A percentile compares a stretch with the other conserved stretches of the same genome.
Evolutionary conservation across 1,140 invertebrate genomes (phyloP).

Genomic region (Chironomus striatipennis): DNA sequence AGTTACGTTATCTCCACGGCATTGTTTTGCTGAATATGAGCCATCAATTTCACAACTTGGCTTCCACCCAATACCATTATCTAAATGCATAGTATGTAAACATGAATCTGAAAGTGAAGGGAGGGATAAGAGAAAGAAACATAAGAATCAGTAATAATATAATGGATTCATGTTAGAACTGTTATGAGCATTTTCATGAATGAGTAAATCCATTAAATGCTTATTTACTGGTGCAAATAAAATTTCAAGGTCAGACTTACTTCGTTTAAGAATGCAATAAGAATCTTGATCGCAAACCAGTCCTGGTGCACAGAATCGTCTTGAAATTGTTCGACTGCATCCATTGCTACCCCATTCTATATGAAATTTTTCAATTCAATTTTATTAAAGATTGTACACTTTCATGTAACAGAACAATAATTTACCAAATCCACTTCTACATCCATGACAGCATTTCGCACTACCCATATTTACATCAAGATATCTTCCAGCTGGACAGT

Average conservation of each 20-base stretch:
- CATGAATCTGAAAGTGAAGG: slow-evolving; percentile 31
- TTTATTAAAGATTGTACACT: no score
- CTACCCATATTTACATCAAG: slow-evolving; percentile 32
- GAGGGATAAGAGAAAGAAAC: neutral
- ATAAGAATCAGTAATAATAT: neutral
- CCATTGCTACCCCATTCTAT: neutral
- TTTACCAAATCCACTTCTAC: slow-evolving; percentile 29
- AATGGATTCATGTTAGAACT: neutral
- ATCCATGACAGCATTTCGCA: slow-evolving; percentile 41
- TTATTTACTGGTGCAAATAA: neutral
- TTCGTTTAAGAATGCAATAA: slow-evolving; percentile 28
- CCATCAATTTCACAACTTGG: slow-evolving; percentile 45
- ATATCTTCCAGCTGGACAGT: slow-evolving; percentile 34
- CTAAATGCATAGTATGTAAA: slow-evolving; percentile 28
- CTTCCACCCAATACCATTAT: slow-evolving; percentile 32
- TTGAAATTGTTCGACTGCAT: neutral
- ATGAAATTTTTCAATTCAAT: no score
- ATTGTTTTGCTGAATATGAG: slow-evolving; percentile 46
- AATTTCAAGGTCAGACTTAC: slow-evolving; percentile 25
- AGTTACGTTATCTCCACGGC: slow-evolving; percentile 45
- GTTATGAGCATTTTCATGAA: neutral
- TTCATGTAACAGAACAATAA: no score
- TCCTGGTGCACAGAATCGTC: slow-evolving; percentile 28
- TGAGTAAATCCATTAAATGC: neutral
- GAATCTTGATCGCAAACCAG: slow-evolving; percentile 26